Base-by-base conservation (phyloP, 1,140 invertebrate genomes). In the Asobara japonica region DNA sequence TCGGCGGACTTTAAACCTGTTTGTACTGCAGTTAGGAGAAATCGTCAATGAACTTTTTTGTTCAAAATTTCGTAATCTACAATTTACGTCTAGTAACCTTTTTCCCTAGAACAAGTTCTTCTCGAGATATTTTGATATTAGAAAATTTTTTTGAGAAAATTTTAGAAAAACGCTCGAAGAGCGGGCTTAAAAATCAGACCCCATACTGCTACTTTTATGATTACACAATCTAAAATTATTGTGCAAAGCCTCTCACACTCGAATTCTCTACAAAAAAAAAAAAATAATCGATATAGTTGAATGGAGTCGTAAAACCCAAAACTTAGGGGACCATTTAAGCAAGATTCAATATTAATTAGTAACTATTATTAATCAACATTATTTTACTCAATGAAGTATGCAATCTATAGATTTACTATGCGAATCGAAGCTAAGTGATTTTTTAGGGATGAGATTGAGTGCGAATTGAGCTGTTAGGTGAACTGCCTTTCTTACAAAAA, bases 181-280 rank as follows among this genome's bases (percentile, higher is more conserved):
- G n/a, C n/a, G 2, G 10, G n/a, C 36, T 38, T 2, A 45, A 16
- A 13, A 45, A 16, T 45, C 18, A 16, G 11, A 5, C 13, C 3
- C 41, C 5, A 16, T 16, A 16, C 41, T 45, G 41, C 41, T 56
- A 22, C 22, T 25, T 6, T 27, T 18, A 56, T 56, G 22, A 56
- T 25, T 5, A 56, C 13, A 22, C 25, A 56, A 25, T 3, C 18
- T 56, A 22, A 56, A 56, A 56, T 25, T 56, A 60, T 31, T 30
- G 20, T 0, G 22, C 33, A 64, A 51, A 71, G 27, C 69, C 62
- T 65, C 62, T 65, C 61, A 71, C 25, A 51, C 64, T 65, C 69
- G 69, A 71, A 71, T 71, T 71, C 38, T 10, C 29, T 65, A 64
- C 16, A 25, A 48, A 71, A 18, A 31, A 71, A 18, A 31, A 51